A percentile compares a stretch with the other conserved stretches of the same genome.
Conservation (phyloP, 2,113 vertebrate species). For the Centrocercus urophasianus region DNA sequence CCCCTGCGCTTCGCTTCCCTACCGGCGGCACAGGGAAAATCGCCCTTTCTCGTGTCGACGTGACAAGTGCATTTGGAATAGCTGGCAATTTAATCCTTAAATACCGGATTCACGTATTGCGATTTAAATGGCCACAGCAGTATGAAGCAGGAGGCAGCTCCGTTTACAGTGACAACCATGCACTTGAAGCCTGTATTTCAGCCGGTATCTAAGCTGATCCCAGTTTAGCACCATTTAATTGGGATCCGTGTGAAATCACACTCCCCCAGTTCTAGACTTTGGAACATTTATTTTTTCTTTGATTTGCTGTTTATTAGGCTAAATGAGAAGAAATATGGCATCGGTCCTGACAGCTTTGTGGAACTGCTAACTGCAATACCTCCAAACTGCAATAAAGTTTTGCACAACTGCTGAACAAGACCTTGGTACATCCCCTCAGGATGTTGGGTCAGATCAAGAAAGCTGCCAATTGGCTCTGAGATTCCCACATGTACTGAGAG, state of each 20-base stretch:
- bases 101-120: neutral
- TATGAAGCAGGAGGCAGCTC: neutral
- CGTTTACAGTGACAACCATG: neutral
- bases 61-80: neutral
- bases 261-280: neutral
- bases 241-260: neutral
- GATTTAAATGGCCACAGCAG: neutral
- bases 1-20: too few relatives aligned
- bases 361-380: neutral
- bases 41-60: neutral
- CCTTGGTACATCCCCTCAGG: neutral
- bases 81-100: neutral
- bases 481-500: neutral
- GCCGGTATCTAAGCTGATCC: neutral
- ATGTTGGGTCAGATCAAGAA: neutral
- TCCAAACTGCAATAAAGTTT: neutral
- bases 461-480: neutral
- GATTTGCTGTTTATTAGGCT: neutral
- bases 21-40: too few relatives aligned
- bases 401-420: neutral
- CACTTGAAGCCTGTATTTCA: neutral
- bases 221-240: neutral
- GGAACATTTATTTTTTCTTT: neutral
- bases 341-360: neutral
- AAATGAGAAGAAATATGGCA: neutral